Evolutionary conservation across 2,797 vertebrate genomes (phyloP), one percentile per base, ranked within the genome.

Genomic region (Sandelia bainsii): DNA sequence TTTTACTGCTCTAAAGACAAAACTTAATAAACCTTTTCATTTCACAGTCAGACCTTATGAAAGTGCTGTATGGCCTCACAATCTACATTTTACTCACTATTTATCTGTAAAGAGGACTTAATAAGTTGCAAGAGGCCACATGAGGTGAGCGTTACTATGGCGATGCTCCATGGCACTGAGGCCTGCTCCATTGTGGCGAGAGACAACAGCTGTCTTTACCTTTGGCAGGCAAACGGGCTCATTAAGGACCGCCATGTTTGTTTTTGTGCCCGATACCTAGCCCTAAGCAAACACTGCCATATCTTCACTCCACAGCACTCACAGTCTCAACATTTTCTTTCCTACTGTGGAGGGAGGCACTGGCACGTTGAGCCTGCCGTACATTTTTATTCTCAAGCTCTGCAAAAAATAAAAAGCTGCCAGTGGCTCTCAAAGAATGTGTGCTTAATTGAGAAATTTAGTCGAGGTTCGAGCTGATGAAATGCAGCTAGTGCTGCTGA

Each of bases 161-260:
- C 81, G 90, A 93, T 20, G 74, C 80, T 86, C 81, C 2, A 32
- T 72, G 75, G 77, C 76, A 76, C 85, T 34, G 66, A 72, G 79
- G 83, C 79, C 83, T 72, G 87, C 77, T 90, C 88, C 90, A 91
- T 92, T 91, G 92, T 92, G 89, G 87, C 63, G 69, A 89, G 83
- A 88, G 87, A 89, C 92, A 93, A 91, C 93, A 94, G 93, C 93
- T 93, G 92, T 93, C 93, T 93, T 94, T 93, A 93, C 93, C 91
- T 93, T 93, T 92, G 91, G 93, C 92, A 93, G 92, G 89, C 89
- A 94, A 93, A 93, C 92, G 93, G 90, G 83, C 91, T 93, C 91
- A 93, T 94, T 94, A 94, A 92, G 88, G 81, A 90, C 75, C 20
- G 87, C 90, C 92, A 91, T 93, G 92, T 94, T 94, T 94, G 91